Conservation (phyloP, 2,113 vertebrate genomes). For the Mastomys coucha region DNA sequence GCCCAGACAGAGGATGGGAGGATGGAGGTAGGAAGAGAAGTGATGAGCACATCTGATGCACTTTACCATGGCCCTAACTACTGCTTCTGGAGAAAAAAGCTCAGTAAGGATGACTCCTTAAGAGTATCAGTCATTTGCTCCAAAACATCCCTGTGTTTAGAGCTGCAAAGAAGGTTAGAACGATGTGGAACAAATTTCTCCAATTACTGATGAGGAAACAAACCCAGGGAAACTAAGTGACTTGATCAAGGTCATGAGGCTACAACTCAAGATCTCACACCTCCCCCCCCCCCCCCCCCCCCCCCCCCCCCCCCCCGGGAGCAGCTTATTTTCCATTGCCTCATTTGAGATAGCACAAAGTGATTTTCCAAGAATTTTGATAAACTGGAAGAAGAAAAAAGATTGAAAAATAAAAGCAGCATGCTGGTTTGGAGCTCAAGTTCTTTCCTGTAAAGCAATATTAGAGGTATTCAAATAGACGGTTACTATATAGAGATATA, state of each 20-base stretch:
- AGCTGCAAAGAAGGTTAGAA: constrained; percentile 61
- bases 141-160: constrained; percentile 70
- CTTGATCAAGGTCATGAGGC: constrained; percentile 61
- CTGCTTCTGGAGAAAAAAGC: constrained; percentile 36
- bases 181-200: constrained; percentile 67
- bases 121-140: constrained; percentile 39
- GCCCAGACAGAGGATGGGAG: background rate
- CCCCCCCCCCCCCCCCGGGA: no score
- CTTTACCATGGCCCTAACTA: background rate
- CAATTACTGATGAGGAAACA: constrained; percentile 62
- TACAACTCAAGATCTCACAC: constrained; percentile 24
- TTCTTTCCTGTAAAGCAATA: background rate
- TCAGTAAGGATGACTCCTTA: constrained; percentile 64
- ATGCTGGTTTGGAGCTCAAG: constrained; percentile 9
- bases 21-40: background rate
- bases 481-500: background rate
- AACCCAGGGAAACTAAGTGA: constrained; percentile 54
- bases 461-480: background rate
- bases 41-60: background rate
- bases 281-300: no score
- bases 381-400: background rate
- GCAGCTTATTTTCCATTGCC: constrained; percentile 70
- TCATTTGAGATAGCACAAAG: constrained; percentile 69
- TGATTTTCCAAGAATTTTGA: constrained; percentile 66
- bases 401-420: background rate